phyloP scores from a whole-genome alignment of 2,888 invertebrate species.

The Adelphocoris suturalis region DNA sequence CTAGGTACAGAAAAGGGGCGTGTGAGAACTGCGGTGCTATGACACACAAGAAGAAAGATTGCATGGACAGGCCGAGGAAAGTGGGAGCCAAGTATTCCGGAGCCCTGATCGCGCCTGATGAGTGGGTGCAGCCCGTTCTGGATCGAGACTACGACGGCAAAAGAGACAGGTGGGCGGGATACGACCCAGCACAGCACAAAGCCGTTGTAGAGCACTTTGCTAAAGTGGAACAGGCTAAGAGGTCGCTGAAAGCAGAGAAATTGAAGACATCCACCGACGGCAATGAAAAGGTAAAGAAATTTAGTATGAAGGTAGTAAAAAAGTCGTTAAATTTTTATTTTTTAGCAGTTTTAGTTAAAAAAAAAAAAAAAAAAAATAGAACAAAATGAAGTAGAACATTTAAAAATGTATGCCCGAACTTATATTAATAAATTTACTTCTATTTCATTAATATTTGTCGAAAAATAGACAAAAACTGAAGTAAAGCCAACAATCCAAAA shows the following conservation, averaged over 20 bases:
- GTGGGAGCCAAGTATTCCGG: slow-evolving; percentile 93
- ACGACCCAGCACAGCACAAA: slow-evolving; percentile 92
- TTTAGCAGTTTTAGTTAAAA: no score
- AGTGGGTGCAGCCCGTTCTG: slow-evolving; percentile 89
- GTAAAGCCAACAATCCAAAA: no score
- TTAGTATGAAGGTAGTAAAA: no score
- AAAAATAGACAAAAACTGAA: no score
- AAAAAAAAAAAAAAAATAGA: no score
- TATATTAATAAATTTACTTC: no score
- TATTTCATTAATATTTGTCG: no score
- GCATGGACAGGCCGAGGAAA: slow-evolving; percentile 96
- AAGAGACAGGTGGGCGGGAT: slow-evolving; percentile 97
- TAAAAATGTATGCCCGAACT: no score
- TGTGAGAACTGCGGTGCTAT: slow-evolving; percentile 99
- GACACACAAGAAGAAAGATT: slow-evolving; percentile 97
- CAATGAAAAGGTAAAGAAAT: slow-evolving; percentile 56
- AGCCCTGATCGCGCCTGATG: slow-evolving; percentile 94
- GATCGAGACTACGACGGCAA: slow-evolving; percentile 96
- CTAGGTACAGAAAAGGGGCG: slow-evolving; percentile 94
- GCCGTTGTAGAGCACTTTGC: slow-evolving; percentile 90
- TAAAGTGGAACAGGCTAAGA: slow-evolving; percentile 94
- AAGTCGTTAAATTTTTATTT: no score
- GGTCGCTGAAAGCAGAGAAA: slow-evolving; percentile 93
- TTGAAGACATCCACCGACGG: slow-evolving; percentile 80
- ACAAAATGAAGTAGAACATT: no score